These are phyloP conservation scores for Morus bassanus DNA, from an alignment of 2,797 vertebrate genomes.

Conservation along the genomic window DNA sequence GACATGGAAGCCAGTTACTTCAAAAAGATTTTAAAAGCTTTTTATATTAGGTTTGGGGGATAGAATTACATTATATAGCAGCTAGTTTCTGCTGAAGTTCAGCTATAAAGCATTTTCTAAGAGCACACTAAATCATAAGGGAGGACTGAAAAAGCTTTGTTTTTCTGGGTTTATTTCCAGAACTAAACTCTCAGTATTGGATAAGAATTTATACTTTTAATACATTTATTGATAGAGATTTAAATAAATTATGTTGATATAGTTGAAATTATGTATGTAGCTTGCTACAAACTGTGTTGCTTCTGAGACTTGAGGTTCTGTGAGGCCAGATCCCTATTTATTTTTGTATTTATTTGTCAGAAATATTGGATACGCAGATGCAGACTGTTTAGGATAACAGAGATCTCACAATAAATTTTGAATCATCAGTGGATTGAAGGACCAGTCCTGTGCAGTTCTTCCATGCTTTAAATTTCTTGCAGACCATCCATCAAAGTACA, in stretches of 20 bases:
- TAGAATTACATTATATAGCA: conserved; percentile 60
- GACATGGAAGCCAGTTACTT: conserved; percentile 65
- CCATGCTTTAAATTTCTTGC: conserved; percentile 54
- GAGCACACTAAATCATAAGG: conserved; percentile 53
- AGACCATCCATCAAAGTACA: conserved; percentile 22
- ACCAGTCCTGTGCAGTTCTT: conserved; percentile 33
- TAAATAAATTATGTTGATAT: conserved; percentile 70
- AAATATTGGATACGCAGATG: conserved; percentile 29
- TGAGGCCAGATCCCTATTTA: conserved; percentile 71
- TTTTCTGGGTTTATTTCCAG: conserved; percentile 60
- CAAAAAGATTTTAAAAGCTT: conserved; percentile 65
- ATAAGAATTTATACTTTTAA: conserved; percentile 68
- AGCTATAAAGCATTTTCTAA: conserved; percentile 62
- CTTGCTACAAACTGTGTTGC: conserved; percentile 52
- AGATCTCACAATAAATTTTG: conserved; percentile 24
- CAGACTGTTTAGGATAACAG: conserved; percentile 16
- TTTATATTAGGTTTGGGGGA: conserved; percentile 59
- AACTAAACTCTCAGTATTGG: conserved; percentile 61
- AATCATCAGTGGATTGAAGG: neutral
- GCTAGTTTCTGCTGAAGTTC: conserved; percentile 61
- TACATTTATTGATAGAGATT: conserved; percentile 57
- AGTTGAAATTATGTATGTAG: conserved; percentile 64
- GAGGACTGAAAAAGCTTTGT: conserved; percentile 47
- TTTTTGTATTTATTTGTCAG: conserved; percentile 76
- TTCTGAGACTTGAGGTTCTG: conserved; percentile 59